Conservation (phyloP, 2,888 invertebrate genomes). For the Cryptocephalus primarius region DNA sequence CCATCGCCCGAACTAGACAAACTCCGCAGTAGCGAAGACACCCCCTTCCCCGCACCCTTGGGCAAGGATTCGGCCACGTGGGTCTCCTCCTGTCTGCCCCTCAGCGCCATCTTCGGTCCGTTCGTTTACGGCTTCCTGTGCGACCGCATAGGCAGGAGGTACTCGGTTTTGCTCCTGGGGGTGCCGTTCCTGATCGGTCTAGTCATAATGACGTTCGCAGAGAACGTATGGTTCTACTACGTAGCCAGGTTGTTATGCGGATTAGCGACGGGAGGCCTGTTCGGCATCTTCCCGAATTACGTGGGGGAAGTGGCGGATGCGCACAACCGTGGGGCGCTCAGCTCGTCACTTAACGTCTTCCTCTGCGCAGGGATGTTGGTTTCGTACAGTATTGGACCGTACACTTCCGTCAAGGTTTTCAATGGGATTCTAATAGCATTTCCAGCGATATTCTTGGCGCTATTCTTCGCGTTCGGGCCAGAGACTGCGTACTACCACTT, state of each 20-base stretch:
- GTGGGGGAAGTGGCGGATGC: constrained; percentile 77
- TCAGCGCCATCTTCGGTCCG: constrained; percentile 43
- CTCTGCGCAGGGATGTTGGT: constrained; percentile 56
- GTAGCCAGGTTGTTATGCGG: constrained; percentile 51
- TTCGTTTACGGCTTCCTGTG: constrained; percentile 56
- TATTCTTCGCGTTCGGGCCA: constrained; percentile 64
- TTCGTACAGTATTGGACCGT: constrained; percentile 62
- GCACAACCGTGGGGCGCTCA: constrained; percentile 67
- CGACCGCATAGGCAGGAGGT: constrained; percentile 54
- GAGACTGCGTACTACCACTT: constrained; percentile 70
- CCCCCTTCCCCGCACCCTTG: constrained; percentile 27
- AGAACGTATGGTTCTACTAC: constrained; percentile 40
- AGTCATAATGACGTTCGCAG: constrained; percentile 49
- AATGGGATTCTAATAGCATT: constrained; percentile 46
- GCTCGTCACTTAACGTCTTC: constrained; percentile 69
- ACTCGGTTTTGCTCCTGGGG: constrained; percentile 45
- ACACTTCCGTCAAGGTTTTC: constrained; percentile 50
- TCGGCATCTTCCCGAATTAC: constrained; percentile 73
- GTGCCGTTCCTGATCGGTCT: constrained; percentile 63
- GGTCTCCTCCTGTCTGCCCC: constrained; percentile 38
- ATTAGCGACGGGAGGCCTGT: constrained; percentile 56
- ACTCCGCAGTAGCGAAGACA: constrained; percentile 13
- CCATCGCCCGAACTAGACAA: constrained; percentile 22
- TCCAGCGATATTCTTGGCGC: constrained; percentile 34
- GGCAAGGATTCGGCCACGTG: constrained; percentile 34